Evolutionary conservation across 2,113 vertebrate species (phyloP), one percentile per base, ranked within the genome.

Genomic region (Rynchops niger): DNA sequence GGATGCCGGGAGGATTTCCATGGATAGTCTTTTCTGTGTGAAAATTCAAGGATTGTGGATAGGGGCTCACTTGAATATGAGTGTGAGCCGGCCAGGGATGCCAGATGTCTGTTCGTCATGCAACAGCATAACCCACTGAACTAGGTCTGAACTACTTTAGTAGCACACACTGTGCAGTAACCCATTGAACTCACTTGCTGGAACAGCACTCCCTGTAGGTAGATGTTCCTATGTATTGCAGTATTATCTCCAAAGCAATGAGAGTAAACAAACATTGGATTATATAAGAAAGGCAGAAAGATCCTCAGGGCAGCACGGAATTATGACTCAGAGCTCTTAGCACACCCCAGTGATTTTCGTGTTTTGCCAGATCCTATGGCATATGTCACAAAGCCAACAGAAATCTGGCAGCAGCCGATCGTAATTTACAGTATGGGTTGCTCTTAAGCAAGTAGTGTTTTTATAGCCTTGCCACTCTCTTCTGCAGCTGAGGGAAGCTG

Each of bases 271-370:
- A 97, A 96, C 79, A 90, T 0, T 82, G 73, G 55, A 95, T 97
- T 97, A 93, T 95, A 93, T 91, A 97, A 97, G 95, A 82, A 87
- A 85, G 59, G 91, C 82, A 90, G 42, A 81, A 95, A 90, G 82
- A 42, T 91, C 94, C 96, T 71, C 20, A 20, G 94, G 96, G 94
- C 95, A 97, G 71, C 90, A 67, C 0, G 1, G 84, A 88, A 38
- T 43, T 95, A 20, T 97, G 96, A 97, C 84, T 97, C 97, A 96
- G 87, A 95, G 66, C 79, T 82, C 3, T 0, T 6, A 95, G 78
- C 83, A 95, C 94, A 97, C 78, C 91, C 78, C 84, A 32, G 2
- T 25, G 50, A 36, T 78, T 58, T 70, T 61, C 2, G 0, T 90
- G 81, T 62, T 93, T 84, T 40, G 6, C 89, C 89, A 87, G 77